Evolutionary conservation across 2,888 invertebrate species (phyloP).

Genomic region (Caenorhabditis imperialis): DNA sequence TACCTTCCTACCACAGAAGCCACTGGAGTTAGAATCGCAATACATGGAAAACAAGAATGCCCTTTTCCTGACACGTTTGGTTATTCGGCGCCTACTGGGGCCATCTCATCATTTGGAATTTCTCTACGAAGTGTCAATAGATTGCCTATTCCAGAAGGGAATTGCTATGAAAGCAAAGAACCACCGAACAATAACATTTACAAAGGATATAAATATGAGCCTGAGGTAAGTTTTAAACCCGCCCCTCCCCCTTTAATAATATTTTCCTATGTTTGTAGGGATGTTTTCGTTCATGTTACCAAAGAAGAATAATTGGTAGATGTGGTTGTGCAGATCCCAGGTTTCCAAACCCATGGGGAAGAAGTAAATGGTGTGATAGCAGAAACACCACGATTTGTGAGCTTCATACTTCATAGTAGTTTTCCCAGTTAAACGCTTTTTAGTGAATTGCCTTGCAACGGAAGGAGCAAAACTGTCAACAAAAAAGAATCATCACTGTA

Average conservation of each 20-base stretch:
- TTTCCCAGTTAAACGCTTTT: conserved; percentile 4
- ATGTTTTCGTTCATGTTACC: conserved; percentile 77
- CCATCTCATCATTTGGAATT: conserved; percentile 74
- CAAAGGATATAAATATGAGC: conserved; percentile 74
- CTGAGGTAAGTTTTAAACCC: conserved; percentile 64
- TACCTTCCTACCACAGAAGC: conserved; percentile 77
- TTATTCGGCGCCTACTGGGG: conserved; percentile 75
- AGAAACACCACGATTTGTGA: conserved; percentile 47
- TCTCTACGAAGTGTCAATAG: conserved; percentile 73
- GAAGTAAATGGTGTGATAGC: conserved; percentile 52
- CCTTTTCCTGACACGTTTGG: conserved; percentile 78
- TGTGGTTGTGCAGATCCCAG: conserved; percentile 77
- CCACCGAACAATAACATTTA: conserved; percentile 71
- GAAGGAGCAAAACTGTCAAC: conserved; percentile 53
- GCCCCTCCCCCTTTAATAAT: no score
- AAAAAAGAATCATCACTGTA: conserved; percentile 48
- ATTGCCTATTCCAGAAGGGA: conserved; percentile 52
- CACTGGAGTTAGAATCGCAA: conserved; percentile 75
- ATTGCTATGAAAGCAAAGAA: conserved; percentile 60
- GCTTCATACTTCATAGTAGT: conserved; percentile 5
- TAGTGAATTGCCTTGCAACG: conserved; percentile 68
- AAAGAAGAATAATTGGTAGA: conserved; percentile 66
- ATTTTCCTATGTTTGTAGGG: conserved; percentile 57
- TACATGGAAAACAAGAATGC: conserved; percentile 72
- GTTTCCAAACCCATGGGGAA: conserved; percentile 67